phyloP scores from a whole-genome alignment of 2,888 invertebrate genomes.

The Agonopterix subpropinquella region DNA sequence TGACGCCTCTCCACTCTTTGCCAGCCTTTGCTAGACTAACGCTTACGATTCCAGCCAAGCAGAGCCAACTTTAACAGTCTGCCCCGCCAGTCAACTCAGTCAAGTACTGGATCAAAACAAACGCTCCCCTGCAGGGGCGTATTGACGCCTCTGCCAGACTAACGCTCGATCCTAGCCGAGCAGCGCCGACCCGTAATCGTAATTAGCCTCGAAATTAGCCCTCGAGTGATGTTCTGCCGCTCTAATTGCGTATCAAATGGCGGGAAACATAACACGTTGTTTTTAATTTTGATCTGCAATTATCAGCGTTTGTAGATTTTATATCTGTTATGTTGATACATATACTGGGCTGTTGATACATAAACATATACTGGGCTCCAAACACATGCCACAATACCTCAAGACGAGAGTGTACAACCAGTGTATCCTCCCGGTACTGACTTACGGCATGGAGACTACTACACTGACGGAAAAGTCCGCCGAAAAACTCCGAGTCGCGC shows the following conservation, averaged over 20 bases:
- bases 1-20: constrained; percentile 58
- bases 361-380: no score
- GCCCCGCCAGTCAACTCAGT: no score
- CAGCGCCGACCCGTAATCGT: constrained; percentile 30
- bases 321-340: no score
- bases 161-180: constrained; percentile 38
- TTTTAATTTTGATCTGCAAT: background rate
- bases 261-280: constrained; percentile 31
- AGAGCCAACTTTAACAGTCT: constrained; percentile 2
- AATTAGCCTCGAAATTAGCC: constrained; percentile 55
- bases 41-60: constrained; percentile 35
- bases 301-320: background rate
- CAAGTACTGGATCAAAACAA: constrained; percentile 13
- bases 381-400: no score
- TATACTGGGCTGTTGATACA: no score
- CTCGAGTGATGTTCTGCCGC: constrained; percentile 31
- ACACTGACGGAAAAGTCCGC: no score
- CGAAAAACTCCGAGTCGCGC: no score
- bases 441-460: no score
- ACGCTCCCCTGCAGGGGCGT: constrained; percentile 37
- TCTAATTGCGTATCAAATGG: constrained; percentile 35
- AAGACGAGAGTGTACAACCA: no score
- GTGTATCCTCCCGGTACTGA: no score
- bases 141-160: constrained; percentile 47
- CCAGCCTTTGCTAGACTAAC: constrained; percentile 17